Base-by-base conservation (phyloP, 2,797 vertebrate genomes). In the Acrossocheilus wenchowensis region DNA sequence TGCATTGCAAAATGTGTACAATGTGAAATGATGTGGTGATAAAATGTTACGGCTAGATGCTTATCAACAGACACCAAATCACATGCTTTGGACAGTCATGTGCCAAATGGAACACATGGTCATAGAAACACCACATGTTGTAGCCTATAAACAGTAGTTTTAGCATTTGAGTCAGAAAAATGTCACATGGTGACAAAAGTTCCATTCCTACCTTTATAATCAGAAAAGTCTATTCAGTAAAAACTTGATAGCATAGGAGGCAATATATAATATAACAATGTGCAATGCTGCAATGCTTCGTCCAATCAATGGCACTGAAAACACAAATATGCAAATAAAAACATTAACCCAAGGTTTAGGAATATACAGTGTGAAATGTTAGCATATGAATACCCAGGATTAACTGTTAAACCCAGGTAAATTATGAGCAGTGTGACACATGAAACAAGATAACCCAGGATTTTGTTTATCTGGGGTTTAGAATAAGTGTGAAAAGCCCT, bases 401-500 rank as follows among this genome's bases (percentile, higher is more conserved):
- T 17, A 19, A 52, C 15, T 52, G 50, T 52, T 52, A 52, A 52
- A 19, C 50, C 15, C 4, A 4, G 12, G 50, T 52, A 17, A 52
- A 52, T 52, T 50, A 17, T 52, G 54, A 60, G 21, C 8, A 60
- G 21, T 60, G 54, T 60, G 8, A 60, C 4, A 60, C 12, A 34
- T 34, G 14, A 66, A 66, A 66, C 64, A 66, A 66, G 30, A 66
- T 36, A 68, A 68, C 30, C 15, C 15, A 34, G 64, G 64, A 68
- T 3, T 69, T 69, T 69, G 66, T 69, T 69, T 69, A 39, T 17
- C 7, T 36, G 7, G 66, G 30, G 34, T 69, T 69, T 36, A 36
- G 66, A 69, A 8, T 69, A 69, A 69, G 66, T 69, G 34, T 69
- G 34, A 69, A 69, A 69, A 69, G 34, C 15, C 66, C 34, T 69